Evolutionary conservation across 2,113 vertebrate genomes (phyloP), one percentile per base, ranked within the genome.

Genomic region (Aramus guarauna): DNA sequence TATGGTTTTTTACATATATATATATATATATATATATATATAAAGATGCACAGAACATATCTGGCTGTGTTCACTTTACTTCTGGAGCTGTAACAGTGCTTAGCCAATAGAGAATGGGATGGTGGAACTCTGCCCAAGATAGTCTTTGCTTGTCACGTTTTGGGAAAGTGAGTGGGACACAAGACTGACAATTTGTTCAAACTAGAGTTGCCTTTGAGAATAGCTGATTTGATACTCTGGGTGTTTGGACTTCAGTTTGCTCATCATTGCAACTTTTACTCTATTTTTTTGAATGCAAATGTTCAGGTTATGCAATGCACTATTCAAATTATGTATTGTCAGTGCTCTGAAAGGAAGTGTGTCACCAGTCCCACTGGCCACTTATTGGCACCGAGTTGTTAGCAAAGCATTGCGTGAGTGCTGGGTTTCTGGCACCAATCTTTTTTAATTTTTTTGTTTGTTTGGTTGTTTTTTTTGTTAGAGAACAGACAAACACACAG

Each of bases 321-420:
- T 90, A 55, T 90, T 94, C 45, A 88, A 41, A 79, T 58, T 81
- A 43, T 41, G 53, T 81, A 45, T 76, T 76, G 58, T 78, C 76
- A 76, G 37, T 79, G 30, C 81, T 90, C 78, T 62, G 86, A 91
- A 91, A 81, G 89, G 62, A 95, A 95, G 34, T 50, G 69, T 95
- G 86, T 94, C 77, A 94, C 45, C 58, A 43, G 91, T 87, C 58
- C 62, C 62, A 69, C 59, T 62, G 69, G 73, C 34, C 59, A 47
- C 60, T 94, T 76, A 24, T 7, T 88, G 93, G 85, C 77, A 84
- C 48, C n/a, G 32, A 53, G 32, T n/a, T 87, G 53, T 73, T 34
- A 81, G 36, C 60, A 74, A 60, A 94, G 14, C 3, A 16, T 63
- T 86, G 39, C 2, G 3, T 24, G 71, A 88, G 23, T 39, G 47